Evolutionary conservation across 2,113 vertebrate genomes (phyloP).

Genomic region (Geococcyx californianus): DNA sequence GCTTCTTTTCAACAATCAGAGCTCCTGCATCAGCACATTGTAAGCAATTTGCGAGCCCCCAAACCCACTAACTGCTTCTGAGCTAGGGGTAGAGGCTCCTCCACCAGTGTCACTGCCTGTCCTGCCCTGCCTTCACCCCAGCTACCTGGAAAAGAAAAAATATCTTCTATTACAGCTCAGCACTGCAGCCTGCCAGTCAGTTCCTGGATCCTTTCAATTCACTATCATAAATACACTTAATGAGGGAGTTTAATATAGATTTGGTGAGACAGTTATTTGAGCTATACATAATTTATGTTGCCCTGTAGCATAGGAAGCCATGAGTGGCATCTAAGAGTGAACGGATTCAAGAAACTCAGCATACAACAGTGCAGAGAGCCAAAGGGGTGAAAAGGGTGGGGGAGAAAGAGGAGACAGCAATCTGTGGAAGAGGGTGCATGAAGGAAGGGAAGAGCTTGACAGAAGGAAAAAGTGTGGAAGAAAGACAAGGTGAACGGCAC

Average conservation of each 20-base stretch:
- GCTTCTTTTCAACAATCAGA: background rate
- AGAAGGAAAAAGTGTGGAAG: background rate
- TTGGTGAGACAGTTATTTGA: constrained; percentile 11
- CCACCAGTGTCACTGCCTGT: background rate
- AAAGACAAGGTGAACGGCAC: background rate
- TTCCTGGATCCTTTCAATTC: constrained; percentile 24
- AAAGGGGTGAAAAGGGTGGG: background rate
- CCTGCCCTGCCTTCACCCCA: background rate
- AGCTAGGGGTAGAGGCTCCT: background rate
- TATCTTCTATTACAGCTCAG: constrained; percentile 1
- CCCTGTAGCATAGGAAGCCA: background rate
- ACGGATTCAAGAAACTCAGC: background rate
- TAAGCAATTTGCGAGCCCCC: background rate
- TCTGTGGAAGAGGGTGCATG: background rate
- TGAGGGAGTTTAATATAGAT: constrained; percentile 29
- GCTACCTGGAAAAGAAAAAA: background rate
- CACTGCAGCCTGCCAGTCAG: background rate
- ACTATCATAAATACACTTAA: constrained; percentile 43
- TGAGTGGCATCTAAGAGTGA: background rate
- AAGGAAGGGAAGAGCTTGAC: accelerated
- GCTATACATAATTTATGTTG: constrained; percentile 47
- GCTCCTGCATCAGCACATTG: constrained; percentile 2
- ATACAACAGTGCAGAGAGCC: background rate
- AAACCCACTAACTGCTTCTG: background rate
- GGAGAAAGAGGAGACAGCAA: background rate